Percentiles rank a stretch among this genome's conserved stretches.
These are phyloP conservation scores for Norana najaformis DNA, from an alignment of 2,888 invertebrate species.

Conservation along the genomic window DNA sequence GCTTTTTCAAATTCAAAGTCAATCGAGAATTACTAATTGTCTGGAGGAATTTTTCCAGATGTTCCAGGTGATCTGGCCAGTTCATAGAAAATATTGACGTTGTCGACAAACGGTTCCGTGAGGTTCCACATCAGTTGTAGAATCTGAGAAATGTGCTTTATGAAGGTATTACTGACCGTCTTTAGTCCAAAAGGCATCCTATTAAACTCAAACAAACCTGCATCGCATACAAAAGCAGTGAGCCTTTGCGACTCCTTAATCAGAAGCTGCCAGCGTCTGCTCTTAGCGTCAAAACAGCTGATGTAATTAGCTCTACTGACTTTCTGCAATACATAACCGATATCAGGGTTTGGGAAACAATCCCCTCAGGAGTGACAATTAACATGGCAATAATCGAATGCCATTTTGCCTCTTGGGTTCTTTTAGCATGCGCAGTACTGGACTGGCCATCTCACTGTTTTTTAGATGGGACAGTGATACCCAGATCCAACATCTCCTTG, in stretches of 20 bases:
- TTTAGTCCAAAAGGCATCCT: background rate
- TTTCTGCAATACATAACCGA: background rate
- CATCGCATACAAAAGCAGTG: background rate
- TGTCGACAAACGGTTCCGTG: constrained; percentile 21
- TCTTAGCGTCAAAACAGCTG: constrained; percentile 10
- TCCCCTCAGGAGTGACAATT: background rate
- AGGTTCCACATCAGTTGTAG: background rate
- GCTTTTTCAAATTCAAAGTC: no score
- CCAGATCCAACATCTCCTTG: background rate
- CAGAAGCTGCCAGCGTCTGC: constrained; percentile 10
- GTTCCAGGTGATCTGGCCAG: background rate
- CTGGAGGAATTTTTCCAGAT: background rate
- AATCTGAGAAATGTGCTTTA: background rate
- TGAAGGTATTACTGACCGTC: background rate
- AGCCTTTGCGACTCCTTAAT: background rate
- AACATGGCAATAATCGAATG: background rate
- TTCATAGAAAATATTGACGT: background rate
- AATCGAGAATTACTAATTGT: no score
- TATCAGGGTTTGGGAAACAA: background rate
- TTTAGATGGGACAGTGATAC: background rate
- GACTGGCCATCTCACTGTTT: constrained; percentile 6
- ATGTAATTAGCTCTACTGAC: background rate
- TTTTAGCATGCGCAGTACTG: background rate
- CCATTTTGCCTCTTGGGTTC: background rate
- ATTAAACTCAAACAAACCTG: background rate